phyloP scores from a whole-genome alignment of 1,140 invertebrate genomes.

The Harlomillsia oculata region DNA sequence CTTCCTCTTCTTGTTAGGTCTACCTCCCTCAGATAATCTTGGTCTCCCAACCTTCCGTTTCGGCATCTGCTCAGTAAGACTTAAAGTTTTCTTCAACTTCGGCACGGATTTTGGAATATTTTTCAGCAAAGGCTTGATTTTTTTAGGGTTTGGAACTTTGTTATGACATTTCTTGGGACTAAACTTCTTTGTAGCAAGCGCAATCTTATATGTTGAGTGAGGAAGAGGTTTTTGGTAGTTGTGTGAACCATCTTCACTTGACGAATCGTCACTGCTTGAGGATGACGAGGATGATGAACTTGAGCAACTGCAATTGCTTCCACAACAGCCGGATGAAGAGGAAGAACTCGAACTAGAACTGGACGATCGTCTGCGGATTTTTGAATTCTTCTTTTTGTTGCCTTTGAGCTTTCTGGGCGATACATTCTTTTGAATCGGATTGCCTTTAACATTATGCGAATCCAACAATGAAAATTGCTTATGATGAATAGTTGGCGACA shows the following conservation, averaged over 20 bases:
- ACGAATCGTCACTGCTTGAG: no score
- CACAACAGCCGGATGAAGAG: conserved; percentile 64
- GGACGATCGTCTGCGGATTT: conserved; percentile 26
- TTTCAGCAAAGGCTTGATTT: neutral
- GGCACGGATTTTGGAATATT: neutral
- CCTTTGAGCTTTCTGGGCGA: no score
- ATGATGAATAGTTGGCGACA: no score
- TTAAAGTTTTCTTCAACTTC: no score
- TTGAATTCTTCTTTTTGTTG: neutral
- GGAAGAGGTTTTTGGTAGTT: neutral
- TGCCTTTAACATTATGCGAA: no score
- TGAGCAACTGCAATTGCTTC: conserved; percentile 64
- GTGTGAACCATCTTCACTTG: neutral
- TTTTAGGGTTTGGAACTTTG: neutral
- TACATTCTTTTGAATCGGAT: no score
- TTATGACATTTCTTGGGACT: neutral
- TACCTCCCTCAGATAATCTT: no score
- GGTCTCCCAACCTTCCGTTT: no score
- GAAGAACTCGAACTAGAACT: conserved; percentile 51
- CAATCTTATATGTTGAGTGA: neutral
- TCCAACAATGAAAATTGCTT: no score
- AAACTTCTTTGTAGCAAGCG: neutral
- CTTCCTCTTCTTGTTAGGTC: no score
- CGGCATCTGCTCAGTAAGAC: no score
- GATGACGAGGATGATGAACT: conserved; percentile 43